Base-by-base conservation (phyloP, 1,140 invertebrate species). In the Cydia strobilella region DNA sequence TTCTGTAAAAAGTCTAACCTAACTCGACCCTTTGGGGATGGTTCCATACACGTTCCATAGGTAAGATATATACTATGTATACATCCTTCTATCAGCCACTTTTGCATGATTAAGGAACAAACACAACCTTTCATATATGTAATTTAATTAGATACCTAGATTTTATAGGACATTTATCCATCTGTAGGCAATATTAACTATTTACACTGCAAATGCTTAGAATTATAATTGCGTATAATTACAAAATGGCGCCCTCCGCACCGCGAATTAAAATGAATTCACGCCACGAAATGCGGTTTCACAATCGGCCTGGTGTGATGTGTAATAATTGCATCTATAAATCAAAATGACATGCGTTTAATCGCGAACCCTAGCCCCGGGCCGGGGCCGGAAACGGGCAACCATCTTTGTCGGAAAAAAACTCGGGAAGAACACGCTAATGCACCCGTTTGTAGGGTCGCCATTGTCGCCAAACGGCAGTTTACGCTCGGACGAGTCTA, bases 301-400 rank as follows among this genome's bases (percentile, higher is more conserved):
- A 35, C 65, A 69, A 59, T 69, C 65, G 31, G 25, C 3, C 39
- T 23, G 79, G 83, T 81, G 80, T 82, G 82, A 84, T 84, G 83
- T 88, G 79, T 85, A 88, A 88, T 89, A 90, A 91, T 91, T 89
- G 88, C 83, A 78, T 76, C 82, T 85, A 93, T 93, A 92, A 93
- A 93, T 93, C 91, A 93, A 93, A 92, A 89, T 91, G 91, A 91
- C 90, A 89, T 87, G 82, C 88, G 86, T 89, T 90, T 89, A 87
- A 90, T 90, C 85, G 79, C 69, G 83, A 75, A 76, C 80, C 76
- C 66, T 76, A 76, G 77, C 78, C 77, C 83, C 84, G 87, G 85
- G 83, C 82, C 75, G 76, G 69, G 74, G 73, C 45, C 48, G 74
- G 74, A 77, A 51, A 73, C 77, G 71, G 79, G 79, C 71, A 48